Evolutionary conservation across 2,797 vertebrate species (phyloP), one percentile per base, ranked within the genome.

Genomic region (Ambastaia sidthimunki): DNA sequence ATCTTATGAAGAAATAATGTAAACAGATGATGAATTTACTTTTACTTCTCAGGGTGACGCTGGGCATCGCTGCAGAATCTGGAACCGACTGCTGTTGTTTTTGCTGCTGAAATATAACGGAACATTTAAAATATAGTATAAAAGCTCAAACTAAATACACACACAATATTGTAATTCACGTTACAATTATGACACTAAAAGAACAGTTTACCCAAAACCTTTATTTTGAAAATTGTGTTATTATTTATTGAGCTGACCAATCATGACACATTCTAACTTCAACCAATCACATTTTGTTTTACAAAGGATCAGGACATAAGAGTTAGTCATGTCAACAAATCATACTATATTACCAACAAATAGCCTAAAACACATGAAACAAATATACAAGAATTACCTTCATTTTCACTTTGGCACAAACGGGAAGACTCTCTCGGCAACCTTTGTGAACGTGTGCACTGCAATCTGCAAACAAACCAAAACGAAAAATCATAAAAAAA

Each of bases 351-450:
- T 7, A 60, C 25, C 69, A 23, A 68, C 19, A 65, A 10, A 76
- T 28, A 71, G 41, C 41, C 41, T 16, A 31, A 47, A 34, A 3
- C 3, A 34, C 54, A 21, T 37, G 63, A 19, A n/a, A 54, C 34
- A 31, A 37, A 80, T 41, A 69, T 18, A 68, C 3, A 21, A n/a
- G 19, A 0, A 28, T 66, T 93, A 97, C 96, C 94, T 96, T 97
- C 91, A 93, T 93, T 91, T 94, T 97, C 85, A 93, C 91, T 84
- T 95, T 96, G 70, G 93, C 88, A 87, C 96, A 97, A 71, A 91
- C 87, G 73, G 91, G 86, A 72, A 95, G 86, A 81, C 76, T 94
- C 83, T 97, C 96, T 90, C 93, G 93, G 86, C 96, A 97, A 90
- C 91, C 88, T 90, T 96, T 97, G 87, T 98, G 96, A 76, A 97